Base-by-base conservation (phyloP, 2,113 vertebrate species). In the Tricholaema leucomelas region DNA sequence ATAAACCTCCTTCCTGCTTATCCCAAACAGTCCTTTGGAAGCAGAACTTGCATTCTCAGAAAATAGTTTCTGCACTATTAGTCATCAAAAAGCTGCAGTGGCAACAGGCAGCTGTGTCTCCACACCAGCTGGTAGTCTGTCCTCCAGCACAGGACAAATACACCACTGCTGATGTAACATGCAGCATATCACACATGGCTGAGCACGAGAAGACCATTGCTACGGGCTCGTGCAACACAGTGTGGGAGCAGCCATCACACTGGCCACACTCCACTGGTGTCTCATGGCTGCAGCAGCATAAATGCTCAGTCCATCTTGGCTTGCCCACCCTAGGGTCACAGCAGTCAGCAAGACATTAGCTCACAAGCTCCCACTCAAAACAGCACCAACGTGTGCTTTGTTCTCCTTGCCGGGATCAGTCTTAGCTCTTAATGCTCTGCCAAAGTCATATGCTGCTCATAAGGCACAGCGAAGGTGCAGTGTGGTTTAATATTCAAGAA, bases 291-390 rank as follows among this genome's bases (percentile, higher is more conserved):
- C 55, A 63, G 73, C 30, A 38, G 19, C 80, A 67, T 2, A 36
- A 56, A 4, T 0, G 1, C 52, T 58, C 15, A 0, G 5, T 11
- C 38, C 80, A 54, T 15, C 58, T 33, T 66, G 73, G 44, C 80
- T 72, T n/a, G 71, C 75, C 50, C 69, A 54, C 5, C 6, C 31
- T 69, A 36, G 33, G 13, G 20, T 56, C 7, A 1, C 40, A n/a
- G 44, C 50, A 35, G 7, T 3, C 35, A 75, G 48, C 54, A 25
- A 52, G 0, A 0, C 0, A 0, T 8, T 7, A 60, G 36, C 63
- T 36, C 80, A 46, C 2, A 1, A 27, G 40, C 33, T 83, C 28
- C 69, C 56, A 33, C 35, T n/a, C 1, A 1, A 15, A 60, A 42
- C 0, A 52, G 20, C 38, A 86, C 35, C 77, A 69, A 44, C 17